Conservation (phyloP, 2,113 vertebrate species). For the Cygnus buccinator region DNA sequence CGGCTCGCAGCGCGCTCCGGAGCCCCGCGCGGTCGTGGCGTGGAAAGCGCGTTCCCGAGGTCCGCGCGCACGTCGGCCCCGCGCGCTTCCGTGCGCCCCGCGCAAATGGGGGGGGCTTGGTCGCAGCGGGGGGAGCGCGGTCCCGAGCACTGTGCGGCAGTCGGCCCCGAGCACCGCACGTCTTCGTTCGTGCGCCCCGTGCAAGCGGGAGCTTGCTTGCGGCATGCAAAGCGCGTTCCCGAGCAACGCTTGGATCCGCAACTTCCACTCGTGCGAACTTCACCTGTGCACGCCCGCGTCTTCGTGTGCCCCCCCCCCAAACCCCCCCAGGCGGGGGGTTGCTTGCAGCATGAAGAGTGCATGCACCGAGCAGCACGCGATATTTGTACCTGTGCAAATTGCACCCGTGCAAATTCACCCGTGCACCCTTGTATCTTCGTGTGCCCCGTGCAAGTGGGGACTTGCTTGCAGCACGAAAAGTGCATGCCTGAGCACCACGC, state of each 20-base stretch:
- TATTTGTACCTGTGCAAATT: background rate
- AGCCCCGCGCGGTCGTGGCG: too few species aligned
- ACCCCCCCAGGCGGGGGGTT: background rate
- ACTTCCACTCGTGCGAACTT: background rate
- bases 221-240: background rate
- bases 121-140: background rate
- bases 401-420: background rate
- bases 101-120: background rate
- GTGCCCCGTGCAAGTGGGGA: background rate
- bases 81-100: background rate
- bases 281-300: background rate
- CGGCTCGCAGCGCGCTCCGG: too few species aligned
- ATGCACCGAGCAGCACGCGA: background rate
- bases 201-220: background rate
- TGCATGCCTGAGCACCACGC: fast-evolving
- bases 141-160: too few species aligned
- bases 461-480: background rate
- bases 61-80: too few species aligned
- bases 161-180: too few species aligned
- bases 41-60: too few species aligned
- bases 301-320: background rate
- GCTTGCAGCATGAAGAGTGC: background rate
- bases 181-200: background rate
- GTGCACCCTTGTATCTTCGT: background rate
- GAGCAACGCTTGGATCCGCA: background rate